A percentile compares a stretch with the other conserved stretches of the same genome.
Conservation (phyloP, 2,113 vertebrate genomes). For the sheep (Ovis aries) region DNA sequence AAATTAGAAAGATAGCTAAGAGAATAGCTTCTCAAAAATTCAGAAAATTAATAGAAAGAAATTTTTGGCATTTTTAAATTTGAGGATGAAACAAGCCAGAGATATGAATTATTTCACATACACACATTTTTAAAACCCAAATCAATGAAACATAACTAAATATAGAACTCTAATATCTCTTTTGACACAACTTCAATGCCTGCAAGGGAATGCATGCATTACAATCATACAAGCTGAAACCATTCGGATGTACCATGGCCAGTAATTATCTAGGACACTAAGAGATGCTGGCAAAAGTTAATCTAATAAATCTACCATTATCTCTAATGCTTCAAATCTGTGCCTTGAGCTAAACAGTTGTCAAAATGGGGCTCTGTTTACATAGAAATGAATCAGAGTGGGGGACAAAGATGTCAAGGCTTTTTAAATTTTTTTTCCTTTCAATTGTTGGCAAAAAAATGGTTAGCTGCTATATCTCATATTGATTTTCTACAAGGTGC, state of each 20-base stretch:
- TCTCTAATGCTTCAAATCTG: conserved; percentile 81
- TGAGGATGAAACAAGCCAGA: not conserved
- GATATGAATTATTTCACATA: conserved; percentile 32
- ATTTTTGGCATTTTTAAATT: not conserved
- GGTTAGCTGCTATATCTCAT: conserved; percentile 49
- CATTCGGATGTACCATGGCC: conserved; percentile 73
- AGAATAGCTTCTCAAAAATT: conserved; percentile 28
- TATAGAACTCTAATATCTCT: conserved; percentile 50
- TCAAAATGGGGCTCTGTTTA: conserved; percentile 79
- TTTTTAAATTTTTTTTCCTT: conserved; percentile 72
- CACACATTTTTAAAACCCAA: conserved; percentile 24
- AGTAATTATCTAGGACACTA: conserved; percentile 81
- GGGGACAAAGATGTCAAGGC: conserved; percentile 69
- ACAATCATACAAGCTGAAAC: conserved; percentile 66
- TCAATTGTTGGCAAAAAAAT: conserved; percentile 67
- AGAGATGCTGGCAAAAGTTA: conserved; percentile 80
- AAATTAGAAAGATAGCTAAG: conserved; percentile 9
- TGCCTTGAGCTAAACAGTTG: conserved; percentile 79
- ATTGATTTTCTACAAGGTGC: not conserved
- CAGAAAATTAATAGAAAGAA: conserved; percentile 45
- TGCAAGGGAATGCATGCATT: conserved; percentile 61
- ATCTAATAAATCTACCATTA: conserved; percentile 84
- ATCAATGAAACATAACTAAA: conserved; percentile 58
- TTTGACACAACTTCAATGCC: conserved; percentile 57
- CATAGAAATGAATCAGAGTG: conserved; percentile 66